Conservation (phyloP, 2,888 invertebrate species). For the Hoplodrina ambigua region DNA sequence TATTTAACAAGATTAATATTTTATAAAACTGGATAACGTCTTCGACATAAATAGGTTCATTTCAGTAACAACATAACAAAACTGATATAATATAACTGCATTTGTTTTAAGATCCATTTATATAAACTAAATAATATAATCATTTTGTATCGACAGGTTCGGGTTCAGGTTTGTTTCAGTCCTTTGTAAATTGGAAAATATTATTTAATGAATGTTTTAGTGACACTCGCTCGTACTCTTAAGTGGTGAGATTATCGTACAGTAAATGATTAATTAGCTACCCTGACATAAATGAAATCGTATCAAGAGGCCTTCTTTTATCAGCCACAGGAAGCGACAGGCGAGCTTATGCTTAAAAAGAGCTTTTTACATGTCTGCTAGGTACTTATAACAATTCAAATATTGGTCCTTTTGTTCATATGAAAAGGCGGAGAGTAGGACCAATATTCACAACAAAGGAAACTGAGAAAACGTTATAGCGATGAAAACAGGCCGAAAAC, state of each 20-base stretch:
- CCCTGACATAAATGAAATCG: background rate
- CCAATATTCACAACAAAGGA: slow-evolving; percentile 12
- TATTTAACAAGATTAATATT: too few species aligned
- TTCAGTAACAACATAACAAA: too few species aligned
- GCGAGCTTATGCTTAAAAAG: background rate
- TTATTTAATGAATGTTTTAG: slow-evolving; percentile 2
- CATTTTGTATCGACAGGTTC: too few species aligned
- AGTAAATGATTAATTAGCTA: slow-evolving; percentile 30
- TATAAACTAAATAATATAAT: too few species aligned
- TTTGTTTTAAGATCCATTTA: too few species aligned
- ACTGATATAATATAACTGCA: too few species aligned
- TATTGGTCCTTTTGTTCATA: background rate
- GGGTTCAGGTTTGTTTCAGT: too few species aligned
- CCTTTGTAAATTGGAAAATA: too few species aligned
- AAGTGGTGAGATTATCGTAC: background rate
- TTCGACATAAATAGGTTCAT: too few species aligned
- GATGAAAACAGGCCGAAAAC: slow-evolving; percentile 22
- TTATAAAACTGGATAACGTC: too few species aligned
- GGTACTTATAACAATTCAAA: too few species aligned
- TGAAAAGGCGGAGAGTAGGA: slow-evolving; percentile 1
- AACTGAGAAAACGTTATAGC: background rate
- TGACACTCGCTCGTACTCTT: background rate
- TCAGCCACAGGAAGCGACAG: background rate
- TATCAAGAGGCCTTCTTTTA: background rate
- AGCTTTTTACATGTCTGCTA: background rate